These are phyloP conservation scores for Scaptomyza tumidula DNA, from an alignment of 2,888 invertebrate genomes.

Conservation along the genomic window DNA sequence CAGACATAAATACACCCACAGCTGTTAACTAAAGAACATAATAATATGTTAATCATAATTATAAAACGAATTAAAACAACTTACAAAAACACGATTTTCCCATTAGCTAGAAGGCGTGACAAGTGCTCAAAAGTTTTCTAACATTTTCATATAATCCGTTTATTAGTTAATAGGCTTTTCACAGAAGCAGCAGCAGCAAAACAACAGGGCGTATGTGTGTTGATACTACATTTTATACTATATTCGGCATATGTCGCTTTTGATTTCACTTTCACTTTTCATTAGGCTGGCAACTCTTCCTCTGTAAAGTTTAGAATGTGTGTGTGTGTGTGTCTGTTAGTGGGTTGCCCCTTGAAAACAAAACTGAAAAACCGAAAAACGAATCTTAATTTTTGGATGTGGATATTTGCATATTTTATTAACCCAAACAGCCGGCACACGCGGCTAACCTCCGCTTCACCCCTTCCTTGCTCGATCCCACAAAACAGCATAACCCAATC, in stretches of 20 bases:
- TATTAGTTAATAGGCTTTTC: slow-evolving; percentile 52
- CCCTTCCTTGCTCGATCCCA: slow-evolving; percentile 18
- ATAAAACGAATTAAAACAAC: slow-evolving; percentile 53
- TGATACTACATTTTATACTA: slow-evolving; percentile 1
- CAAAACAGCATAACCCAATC: slow-evolving; percentile 69
- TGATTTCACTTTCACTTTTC: slow-evolving; percentile 23
- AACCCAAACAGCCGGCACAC: slow-evolving; percentile 71
- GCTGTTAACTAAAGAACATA: slow-evolving; percentile 43
- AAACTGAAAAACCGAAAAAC: slow-evolving; percentile 35
- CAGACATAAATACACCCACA: slow-evolving; percentile 3
- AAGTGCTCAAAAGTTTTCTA: slow-evolving; percentile 57
- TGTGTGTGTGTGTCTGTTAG: slow-evolving; percentile 3
- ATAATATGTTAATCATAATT: slow-evolving; percentile 63
- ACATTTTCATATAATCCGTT: slow-evolving; percentile 67
- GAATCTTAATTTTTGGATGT: slow-evolving; percentile 73
- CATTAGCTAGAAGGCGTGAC: slow-evolving; percentile 56
- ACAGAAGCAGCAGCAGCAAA: not conserved
- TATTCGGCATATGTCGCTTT: slow-evolving; percentile 24
- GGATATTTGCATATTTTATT: slow-evolving; percentile 76
- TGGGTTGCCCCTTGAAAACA: slow-evolving; percentile 15
- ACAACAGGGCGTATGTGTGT: slow-evolving; percentile 40
- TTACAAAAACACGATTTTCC: slow-evolving; percentile 49
- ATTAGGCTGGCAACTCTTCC: slow-evolving; percentile 2
- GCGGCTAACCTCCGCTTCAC: slow-evolving; percentile 21
- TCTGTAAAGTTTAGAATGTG: not conserved